Base-by-base conservation (phyloP, 2,888 invertebrate genomes). In the Phytoseiulus persimilis region DNA sequence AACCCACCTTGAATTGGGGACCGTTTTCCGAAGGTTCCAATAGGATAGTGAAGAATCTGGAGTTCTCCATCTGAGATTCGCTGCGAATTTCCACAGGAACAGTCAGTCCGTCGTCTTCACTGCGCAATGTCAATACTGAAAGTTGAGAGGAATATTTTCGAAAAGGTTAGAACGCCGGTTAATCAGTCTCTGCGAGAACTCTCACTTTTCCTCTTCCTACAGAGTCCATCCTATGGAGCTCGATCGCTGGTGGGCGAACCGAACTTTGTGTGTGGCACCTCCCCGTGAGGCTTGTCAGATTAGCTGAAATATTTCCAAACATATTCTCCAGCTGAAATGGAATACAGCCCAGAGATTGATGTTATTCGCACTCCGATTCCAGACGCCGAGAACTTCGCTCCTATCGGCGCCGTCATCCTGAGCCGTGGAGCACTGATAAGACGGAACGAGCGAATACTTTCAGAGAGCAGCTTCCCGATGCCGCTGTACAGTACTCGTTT, bases 41-140 rank as follows among this genome's bases (percentile, higher is more conserved):
- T 23, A 32, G n/a, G n/a, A 87, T 87, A 23, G 32, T 39, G 45
- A 87, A 87, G 45, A 87, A 87, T 33, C 45, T 45, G 9, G 45
- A 6, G 39, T 28, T 87, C 87, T 87, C 87, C 28, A 32, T 28
- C 32, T 87, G 33, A 23, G 32, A 28, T 11, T 87, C 33, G 32
- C 87, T 33, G 45, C 32, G 87, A 87, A 87, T 87, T 33, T 87
- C 87, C 3, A 87, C 33, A 0, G 87, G 87, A 9, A 87, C 23
- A n/a, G 33, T 28, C 2, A 87, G 32, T 28, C 32, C 87, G 87
- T 87, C 87, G 45, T 87, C 87, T 87, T 87, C 87, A 32, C n/a
- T 45, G 6, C 33, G 3, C 9, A 87, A 39, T 9, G 32, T 87
- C 39, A 87, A 31, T 9, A 87, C 87, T 87, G 87, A 9, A 87